phyloP scores from a whole-genome alignment of 2,888 invertebrate species.

The Drosophila mettleri region DNA sequence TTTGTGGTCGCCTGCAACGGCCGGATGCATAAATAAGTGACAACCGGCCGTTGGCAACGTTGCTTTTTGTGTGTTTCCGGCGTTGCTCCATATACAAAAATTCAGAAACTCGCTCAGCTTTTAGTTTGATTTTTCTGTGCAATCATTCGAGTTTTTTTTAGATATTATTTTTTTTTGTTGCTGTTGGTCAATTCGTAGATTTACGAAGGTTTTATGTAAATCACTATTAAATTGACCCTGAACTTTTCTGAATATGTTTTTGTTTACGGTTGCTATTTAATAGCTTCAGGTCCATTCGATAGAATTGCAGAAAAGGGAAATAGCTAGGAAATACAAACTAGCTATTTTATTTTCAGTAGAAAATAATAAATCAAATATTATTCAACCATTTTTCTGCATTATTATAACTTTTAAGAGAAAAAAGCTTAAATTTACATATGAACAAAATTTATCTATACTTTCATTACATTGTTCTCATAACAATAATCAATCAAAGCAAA shows the following conservation, averaged over 20 bases:
- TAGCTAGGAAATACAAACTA: neutral
- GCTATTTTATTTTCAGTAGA: neutral
- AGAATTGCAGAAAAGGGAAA: conserved; percentile 27
- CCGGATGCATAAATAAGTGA: conserved; percentile 81
- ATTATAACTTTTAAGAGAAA: too few relatives aligned
- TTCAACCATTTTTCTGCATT: neutral
- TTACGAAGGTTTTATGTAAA: conserved; percentile 59
- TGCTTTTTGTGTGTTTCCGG: conserved; percentile 64
- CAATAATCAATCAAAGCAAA: too few relatives aligned
- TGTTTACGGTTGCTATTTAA: conserved; percentile 2
- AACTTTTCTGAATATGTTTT: conserved; percentile 36
- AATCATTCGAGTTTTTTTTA: conserved; percentile 2
- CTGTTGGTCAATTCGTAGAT: conserved; percentile 22
- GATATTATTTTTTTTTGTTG: conserved; percentile 29
- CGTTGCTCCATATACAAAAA: conserved; percentile 29
- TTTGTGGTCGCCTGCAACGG: conserved; percentile 41
- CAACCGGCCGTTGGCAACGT: conserved; percentile 58
- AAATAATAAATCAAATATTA: neutral
- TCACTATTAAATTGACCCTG: conserved; percentile 43
- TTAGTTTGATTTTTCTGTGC: conserved; percentile 47
- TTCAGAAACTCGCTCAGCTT: conserved; percentile 41
- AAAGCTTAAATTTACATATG: too few relatives aligned
- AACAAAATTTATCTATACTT: too few relatives aligned
- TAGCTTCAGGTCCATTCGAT: conserved; percentile 27
- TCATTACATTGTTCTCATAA: too few relatives aligned